phyloP scores from a whole-genome alignment of 1,140 invertebrate species.

The Aphidius gifuensis region DNA sequence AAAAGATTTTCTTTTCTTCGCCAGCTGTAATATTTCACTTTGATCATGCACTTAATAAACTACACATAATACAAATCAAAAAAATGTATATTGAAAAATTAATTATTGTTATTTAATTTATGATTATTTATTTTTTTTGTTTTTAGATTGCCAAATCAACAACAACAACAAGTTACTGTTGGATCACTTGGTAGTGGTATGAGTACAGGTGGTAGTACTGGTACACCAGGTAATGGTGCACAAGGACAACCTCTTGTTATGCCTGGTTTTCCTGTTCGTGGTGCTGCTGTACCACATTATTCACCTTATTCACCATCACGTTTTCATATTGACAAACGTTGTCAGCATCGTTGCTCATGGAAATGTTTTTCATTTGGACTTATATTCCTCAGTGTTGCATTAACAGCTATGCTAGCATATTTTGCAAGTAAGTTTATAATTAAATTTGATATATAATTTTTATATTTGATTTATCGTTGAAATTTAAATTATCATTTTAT shows the following conservation, averaged over 20 bases:
- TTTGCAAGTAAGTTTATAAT: constrained; percentile 78
- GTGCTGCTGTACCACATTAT: constrained; percentile 71
- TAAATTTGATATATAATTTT: background rate
- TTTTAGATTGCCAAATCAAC: constrained; percentile 49
- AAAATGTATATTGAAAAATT: background rate
- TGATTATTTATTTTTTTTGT: constrained; percentile 1
- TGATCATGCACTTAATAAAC: background rate
- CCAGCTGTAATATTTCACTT: background rate
- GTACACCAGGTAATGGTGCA: constrained; percentile 52
- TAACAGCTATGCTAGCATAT: constrained; percentile 88
- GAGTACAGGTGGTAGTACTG: constrained; percentile 38
- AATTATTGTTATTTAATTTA: background rate
- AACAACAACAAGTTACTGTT: constrained; percentile 55
- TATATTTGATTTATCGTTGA: background rate
- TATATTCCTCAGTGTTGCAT: constrained; percentile 81
- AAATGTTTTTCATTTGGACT: constrained; percentile 89
- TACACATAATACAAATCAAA: no score
- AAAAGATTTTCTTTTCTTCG: background rate
- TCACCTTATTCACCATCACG: constrained; percentile 83
- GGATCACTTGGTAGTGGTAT: constrained; percentile 46
- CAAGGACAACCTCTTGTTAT: constrained; percentile 66
- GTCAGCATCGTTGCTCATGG: constrained; percentile 90
- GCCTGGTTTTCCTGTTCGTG: constrained; percentile 74
- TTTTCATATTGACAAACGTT: constrained; percentile 90
- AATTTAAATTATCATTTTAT: no score